These are phyloP conservation scores for Dryocosmus kuriphilus DNA, from an alignment of 2,888 invertebrate species.

Conservation along the genomic window DNA sequence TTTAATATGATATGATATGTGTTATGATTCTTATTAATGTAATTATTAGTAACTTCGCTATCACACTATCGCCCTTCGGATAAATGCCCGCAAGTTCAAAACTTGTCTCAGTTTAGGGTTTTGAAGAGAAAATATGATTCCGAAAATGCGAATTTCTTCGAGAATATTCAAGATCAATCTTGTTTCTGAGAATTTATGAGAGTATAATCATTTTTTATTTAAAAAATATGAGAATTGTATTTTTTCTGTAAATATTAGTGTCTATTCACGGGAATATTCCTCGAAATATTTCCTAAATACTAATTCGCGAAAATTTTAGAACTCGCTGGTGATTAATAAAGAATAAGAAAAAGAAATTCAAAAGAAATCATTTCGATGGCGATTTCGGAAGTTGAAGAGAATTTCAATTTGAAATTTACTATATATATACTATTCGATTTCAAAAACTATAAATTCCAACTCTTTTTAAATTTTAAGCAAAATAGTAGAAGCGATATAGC, in stretches of 20 bases:
- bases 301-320: neutral
- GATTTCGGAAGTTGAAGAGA: neutral
- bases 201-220: too few species aligned
- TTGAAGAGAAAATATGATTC: neutral
- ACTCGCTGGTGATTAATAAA: neutral
- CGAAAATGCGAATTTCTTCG: neutral
- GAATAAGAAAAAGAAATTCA: neutral
- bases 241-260: too few species aligned
- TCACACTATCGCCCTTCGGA: slow-evolving; percentile 23
- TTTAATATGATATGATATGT: slow-evolving; percentile 24
- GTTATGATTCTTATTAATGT: slow-evolving; percentile 19
- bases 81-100: neutral
- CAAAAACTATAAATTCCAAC: neutral
- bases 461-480: neutral
- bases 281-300: neutral
- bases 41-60: slow-evolving; percentile 24
- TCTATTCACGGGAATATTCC: neutral
- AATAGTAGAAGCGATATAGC: too few species aligned
- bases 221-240: too few species aligned
- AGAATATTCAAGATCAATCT: neutral
- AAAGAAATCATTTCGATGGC: neutral
- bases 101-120: neutral
- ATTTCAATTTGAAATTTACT: neutral
- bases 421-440: too few species aligned
- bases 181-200: neutral